A percentile compares a stretch with the other conserved stretches of the same genome.
Evolutionary conservation across 2,797 vertebrate species (phyloP).

Genomic region (Hippopotamyrus pictus): DNA sequence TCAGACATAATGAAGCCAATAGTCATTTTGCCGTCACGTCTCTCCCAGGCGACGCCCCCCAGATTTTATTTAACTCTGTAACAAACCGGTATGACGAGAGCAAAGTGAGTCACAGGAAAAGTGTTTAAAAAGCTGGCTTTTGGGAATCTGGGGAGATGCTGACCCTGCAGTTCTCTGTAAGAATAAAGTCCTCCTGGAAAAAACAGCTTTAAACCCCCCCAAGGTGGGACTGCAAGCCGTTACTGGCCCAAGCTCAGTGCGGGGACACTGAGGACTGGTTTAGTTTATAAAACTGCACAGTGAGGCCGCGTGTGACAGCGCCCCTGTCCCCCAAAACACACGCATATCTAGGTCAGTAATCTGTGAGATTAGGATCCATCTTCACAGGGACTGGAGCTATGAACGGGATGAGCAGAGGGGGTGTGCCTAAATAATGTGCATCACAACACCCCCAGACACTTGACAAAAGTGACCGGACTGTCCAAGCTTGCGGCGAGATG

Average conservation of each 20-base stretch:
- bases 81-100: not conserved
- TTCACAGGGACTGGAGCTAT: not conserved
- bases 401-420: not conserved
- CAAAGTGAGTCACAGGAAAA: not conserved
- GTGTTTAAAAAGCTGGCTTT: constrained; percentile 1
- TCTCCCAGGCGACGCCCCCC: too few species aligned
- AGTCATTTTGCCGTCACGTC: not conserved
- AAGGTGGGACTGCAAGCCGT: not conserved
- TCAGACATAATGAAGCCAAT: not conserved
- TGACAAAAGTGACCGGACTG: not conserved
- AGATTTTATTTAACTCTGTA: not conserved
- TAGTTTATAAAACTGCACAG: not conserved
- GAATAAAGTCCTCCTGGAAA: not conserved
- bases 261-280: not conserved
- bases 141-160: not conserved
- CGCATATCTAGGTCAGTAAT: not conserved
- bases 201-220: not conserved
- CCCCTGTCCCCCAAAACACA: not conserved
- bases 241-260: not conserved
- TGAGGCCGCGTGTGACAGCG: not conserved
- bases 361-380: not conserved
- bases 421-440: not conserved
- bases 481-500: not conserved
- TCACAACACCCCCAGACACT: not conserved
- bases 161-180: not conserved